Base-by-base conservation (phyloP, 1,140 invertebrate species). In the Magallana gigas region DNA sequence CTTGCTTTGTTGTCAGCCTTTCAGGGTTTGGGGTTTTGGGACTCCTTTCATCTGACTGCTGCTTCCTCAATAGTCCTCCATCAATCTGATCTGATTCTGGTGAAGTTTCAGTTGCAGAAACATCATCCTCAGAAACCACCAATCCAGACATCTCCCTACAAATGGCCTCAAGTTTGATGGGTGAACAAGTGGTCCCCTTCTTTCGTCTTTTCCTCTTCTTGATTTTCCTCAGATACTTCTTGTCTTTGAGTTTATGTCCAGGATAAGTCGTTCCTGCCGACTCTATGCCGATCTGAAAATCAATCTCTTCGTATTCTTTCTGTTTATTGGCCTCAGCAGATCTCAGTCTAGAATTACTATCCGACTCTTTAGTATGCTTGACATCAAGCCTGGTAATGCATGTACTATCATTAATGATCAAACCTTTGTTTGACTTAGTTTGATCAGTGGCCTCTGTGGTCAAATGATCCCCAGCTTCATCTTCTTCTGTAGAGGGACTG, bases 81-180 rank as follows among this genome's bases (percentile, higher is more conserved):
- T 76, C 68, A 5, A 29, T 29, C 18, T 76, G 18, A 12, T 29
- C 18, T 36, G 68, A 76, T 29, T 76, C 68, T 8, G 68, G 68
- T 1, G 68, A 76, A 76, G 68, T 76, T 76, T 76, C 68, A 76
- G 23, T 76, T 8, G 68, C 23, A 11, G 68, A 76, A 12, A 29
- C 11, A 29, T 76, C 68, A 76, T 76, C 68, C 14, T 76, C 68
- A 29, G 68, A 76, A 11, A 76, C 68, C 8, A 76, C 68, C 7
- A 76, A 29, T 11, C 68, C 68, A 29, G 68, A 76, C 68, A 76
- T 76, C 68, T 76, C 68, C 23, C 68, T 76, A 23, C 68, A 76
- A 23, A 76, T 76, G 8, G 68, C 68, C 14, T 76, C 68, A 76
- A 76, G 18, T 29, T 76, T 76, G 9, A 29, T 76, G 23, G 68